A percentile compares a stretch with the other conserved stretches of the same genome.
Evolutionary conservation across 2,888 invertebrate genomes (phyloP).

Genomic region (Drosophila demipolita): DNA sequence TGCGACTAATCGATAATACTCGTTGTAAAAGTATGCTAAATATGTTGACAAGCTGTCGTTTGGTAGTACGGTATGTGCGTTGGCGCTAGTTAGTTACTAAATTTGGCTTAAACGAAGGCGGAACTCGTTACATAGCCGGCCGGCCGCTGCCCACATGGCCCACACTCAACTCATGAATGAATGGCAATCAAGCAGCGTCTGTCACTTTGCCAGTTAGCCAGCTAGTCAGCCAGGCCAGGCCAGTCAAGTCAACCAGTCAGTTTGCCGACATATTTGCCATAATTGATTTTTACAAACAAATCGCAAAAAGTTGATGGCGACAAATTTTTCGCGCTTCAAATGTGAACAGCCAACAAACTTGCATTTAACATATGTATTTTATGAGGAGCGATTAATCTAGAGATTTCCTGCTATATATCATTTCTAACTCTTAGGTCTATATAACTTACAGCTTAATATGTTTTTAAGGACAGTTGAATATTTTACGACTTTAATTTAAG

Average conservation of each 20-base stretch:
- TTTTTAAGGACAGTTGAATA: not conserved
- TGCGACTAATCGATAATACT: not conserved
- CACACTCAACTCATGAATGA: constrained; percentile 68
- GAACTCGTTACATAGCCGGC: constrained; percentile 80
- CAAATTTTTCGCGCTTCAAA: constrained; percentile 69
- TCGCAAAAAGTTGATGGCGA: constrained; percentile 70
- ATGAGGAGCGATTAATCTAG: not conserved
- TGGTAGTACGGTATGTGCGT: constrained; percentile 47
- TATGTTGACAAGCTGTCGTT: constrained; percentile 6
- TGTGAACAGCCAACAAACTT: constrained; percentile 37
- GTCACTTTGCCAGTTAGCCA: constrained; percentile 17
- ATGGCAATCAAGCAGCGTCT: constrained; percentile 56
- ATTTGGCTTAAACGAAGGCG: constrained; percentile 82
- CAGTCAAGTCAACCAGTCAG: constrained; percentile 28
- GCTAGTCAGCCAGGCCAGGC: not conserved
- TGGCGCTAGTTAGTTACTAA: constrained; percentile 78
- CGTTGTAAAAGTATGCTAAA: not conserved
- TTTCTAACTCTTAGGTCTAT: not conserved
- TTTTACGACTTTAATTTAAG: not conserved
- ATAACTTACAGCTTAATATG: not conserved
- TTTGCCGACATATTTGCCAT: constrained; percentile 58
- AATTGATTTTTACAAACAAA: constrained; percentile 72
- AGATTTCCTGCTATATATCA: constrained; percentile 4
- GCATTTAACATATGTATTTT: not conserved
- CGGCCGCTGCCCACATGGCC: constrained; percentile 74